Base-by-base conservation (phyloP, 2,797 vertebrate genomes). In the Morelia viridis region DNA sequence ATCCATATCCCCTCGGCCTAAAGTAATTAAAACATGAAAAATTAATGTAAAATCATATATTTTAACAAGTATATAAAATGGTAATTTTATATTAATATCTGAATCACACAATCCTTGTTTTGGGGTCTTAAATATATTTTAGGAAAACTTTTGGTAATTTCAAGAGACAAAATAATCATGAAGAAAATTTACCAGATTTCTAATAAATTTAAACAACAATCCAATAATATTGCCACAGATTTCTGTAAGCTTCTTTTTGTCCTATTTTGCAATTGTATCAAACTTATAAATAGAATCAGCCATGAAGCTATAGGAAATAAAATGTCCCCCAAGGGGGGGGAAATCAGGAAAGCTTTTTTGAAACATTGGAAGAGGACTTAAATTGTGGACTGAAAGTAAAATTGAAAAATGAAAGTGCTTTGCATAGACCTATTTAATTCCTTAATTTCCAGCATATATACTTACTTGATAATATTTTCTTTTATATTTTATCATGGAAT, bases 1-100 rank as follows among this genome's bases (percentile, higher is more conserved):
- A 8, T 99, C 99, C 28, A 97, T 94, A 60, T 99, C 99, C n/a
- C 98, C 98, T 93, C 99, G 97, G 85, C 98, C 99, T 99, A 87
- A 0, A 71, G 64, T 83, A 0, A 0, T 1, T 88, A 92, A 35
- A 94, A 60, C 65, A 88, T 5, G 17, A 46, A 85, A 87, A 86
- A 84, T 56, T 64, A 85, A 31, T n/a, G 88, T 0, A 88, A 57
- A 53, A 22, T 10, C 31, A 1, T 62, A 80, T 26, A 26, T 88
- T 61, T 61, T 56, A 68, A 80, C 35, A 31, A 62, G 65, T 11
- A 28, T n/a, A 64, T 17, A 84, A 41, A 87, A 53, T 53, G 10
- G 2, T 53, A 88, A 50, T 28, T 2, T 46, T 84, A 76, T 61
- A 83, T n/a, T 46, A 57, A 17, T 83, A 61, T 83, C 9, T 90